Percentiles rank a stretch among this genome's conserved stretches.
phyloP scores from a whole-genome alignment of 2,797 vertebrate genomes.

The Epinephelus coioides region DNA sequence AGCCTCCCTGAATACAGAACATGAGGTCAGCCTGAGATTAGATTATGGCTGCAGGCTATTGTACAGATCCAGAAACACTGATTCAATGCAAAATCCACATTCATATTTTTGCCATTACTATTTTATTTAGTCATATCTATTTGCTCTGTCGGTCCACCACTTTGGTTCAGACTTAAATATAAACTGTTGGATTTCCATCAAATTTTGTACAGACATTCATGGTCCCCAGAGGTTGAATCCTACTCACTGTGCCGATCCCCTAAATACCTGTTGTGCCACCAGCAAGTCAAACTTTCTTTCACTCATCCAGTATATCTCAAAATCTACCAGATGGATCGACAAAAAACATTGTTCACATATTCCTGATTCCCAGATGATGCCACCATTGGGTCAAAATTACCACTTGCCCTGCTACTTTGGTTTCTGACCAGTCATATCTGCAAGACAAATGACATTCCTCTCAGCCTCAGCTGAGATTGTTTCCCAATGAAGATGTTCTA shows the following conservation, averaged over 20 bases:
- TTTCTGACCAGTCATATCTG: background rate
- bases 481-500: too few relatives aligned
- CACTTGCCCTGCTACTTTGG: background rate
- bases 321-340: too few relatives aligned
- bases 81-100: background rate
- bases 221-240: background rate
- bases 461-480: too few relatives aligned
- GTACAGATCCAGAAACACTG: background rate
- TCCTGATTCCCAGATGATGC: background rate
- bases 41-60: background rate
- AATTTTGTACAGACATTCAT: background rate
- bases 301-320: background rate
- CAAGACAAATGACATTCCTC: too few relatives aligned
- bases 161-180: background rate
- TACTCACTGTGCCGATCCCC: background rate
- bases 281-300: background rate
- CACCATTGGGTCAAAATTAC: background rate
- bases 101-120: background rate
- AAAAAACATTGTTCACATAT: too few relatives aligned
- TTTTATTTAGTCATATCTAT: background rate
- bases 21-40: slow-evolving; percentile 17
- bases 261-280: background rate
- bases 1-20: slow-evolving; percentile 18
- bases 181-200: background rate
- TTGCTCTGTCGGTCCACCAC: background rate